These are phyloP conservation scores for Hemibagrus wyckioides DNA, from an alignment of 2,113 vertebrate species.

Conservation along the genomic window DNA sequence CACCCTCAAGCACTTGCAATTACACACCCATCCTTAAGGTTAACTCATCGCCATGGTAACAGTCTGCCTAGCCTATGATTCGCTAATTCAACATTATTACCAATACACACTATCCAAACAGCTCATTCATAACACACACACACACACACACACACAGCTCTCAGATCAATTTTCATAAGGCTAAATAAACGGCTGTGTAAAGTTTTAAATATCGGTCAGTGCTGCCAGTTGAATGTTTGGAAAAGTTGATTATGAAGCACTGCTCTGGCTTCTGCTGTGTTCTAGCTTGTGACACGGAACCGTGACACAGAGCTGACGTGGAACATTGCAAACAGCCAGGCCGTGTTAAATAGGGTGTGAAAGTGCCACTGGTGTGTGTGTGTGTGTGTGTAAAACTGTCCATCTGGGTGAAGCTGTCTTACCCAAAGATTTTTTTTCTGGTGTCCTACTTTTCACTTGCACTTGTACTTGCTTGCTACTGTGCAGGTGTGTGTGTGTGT, in stretches of 20 bases:
- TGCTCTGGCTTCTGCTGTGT: slow-evolving; percentile 13
- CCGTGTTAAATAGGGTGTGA: slow-evolving; percentile 37
- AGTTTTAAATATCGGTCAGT: neutral
- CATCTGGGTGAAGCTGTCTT: slow-evolving; percentile 35
- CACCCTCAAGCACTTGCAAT: slow-evolving; percentile 31
- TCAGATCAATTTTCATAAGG: neutral
- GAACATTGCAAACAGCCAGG: slow-evolving; percentile 30
- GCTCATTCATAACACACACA: neutral
- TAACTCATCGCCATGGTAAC: slow-evolving; percentile 45
- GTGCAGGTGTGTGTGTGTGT: neutral
- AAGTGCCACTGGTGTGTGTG: slow-evolving; percentile 26
- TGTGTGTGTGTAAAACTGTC: slow-evolving; percentile 20
- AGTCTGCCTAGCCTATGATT: slow-evolving; percentile 2
- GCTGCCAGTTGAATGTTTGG: slow-evolving; percentile 1
- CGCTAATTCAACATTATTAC: slow-evolving; percentile 27
- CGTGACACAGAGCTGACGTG: slow-evolving; percentile 41
- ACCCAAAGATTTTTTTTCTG: slow-evolving; percentile 16
- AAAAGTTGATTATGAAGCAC: neutral
- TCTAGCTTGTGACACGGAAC: neutral
- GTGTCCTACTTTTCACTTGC: slow-evolving; percentile 42
- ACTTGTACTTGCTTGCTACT: neutral
- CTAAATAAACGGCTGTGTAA: neutral
- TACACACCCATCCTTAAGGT: slow-evolving; percentile 49
- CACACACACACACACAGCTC: neutral
- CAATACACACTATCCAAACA: neutral